These are phyloP conservation scores for Thera britannica DNA, from an alignment of 2,888 invertebrate genomes.

Conservation along the genomic window DNA sequence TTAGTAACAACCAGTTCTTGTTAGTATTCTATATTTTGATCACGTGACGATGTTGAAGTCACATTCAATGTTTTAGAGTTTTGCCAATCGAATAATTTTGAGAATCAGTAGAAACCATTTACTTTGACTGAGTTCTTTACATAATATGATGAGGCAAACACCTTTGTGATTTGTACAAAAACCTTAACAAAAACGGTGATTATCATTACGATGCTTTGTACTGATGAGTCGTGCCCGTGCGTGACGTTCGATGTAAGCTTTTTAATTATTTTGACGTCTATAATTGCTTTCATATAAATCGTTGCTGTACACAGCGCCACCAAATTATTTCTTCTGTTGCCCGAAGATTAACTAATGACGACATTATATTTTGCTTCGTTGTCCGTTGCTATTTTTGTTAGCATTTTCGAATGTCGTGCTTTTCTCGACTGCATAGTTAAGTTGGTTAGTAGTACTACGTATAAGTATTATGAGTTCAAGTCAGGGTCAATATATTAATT, in stretches of 20 bases:
- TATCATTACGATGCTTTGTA: slow-evolving; percentile 28
- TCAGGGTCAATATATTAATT: background rate
- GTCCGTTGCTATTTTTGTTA: background rate
- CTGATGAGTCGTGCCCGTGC: slow-evolving; percentile 31
- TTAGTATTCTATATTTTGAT: too few species aligned
- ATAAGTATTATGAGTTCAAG: background rate
- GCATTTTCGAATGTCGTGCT: background rate
- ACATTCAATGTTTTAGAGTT: too few species aligned
- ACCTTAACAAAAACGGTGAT: slow-evolving; percentile 23
- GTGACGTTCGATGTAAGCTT: slow-evolving; percentile 29
- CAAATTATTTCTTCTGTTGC: background rate
- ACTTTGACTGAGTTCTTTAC: background rate
- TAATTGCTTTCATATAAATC: slow-evolving; percentile 33
- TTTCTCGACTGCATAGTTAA: background rate
- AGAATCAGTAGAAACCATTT: background rate
- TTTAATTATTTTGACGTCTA: slow-evolving; percentile 39
- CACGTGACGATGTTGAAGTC: too few species aligned
- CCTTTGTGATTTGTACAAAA: background rate
- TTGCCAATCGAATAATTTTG: too few species aligned
- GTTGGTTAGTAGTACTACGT: background rate
- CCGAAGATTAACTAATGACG: background rate
- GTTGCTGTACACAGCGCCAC: background rate
- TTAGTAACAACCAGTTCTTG: too few species aligned
- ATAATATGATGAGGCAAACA: background rate
- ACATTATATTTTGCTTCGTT: background rate